Base-by-base conservation (phyloP, 2,797 vertebrate genomes). In the Coendou prehensilis region DNA sequence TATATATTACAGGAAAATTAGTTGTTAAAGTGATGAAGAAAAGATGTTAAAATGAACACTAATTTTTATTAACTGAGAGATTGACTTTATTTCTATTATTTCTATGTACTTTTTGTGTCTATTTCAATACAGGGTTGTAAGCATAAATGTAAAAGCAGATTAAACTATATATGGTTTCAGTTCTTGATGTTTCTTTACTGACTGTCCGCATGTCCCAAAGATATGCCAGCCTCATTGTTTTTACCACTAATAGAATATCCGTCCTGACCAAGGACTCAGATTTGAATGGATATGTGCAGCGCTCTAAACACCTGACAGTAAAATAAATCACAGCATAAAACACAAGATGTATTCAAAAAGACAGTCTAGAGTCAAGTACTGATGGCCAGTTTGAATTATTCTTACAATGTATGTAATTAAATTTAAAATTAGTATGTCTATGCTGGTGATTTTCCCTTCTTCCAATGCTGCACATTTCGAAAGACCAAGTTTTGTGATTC, bases 201-300 rank as follows among this genome's bases (percentile, higher is more conserved):
- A 80, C 3, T 71, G 5, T 83, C 3, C 13, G 15, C 9, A 11
- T 45, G 28, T 92, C 47, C 17, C 69, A 86, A 76, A 76, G 15
- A 33, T 47, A 10, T 9, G 82, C 15, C 41, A 47, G 2, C 11
- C 3, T 92, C 33, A 33, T 11, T 76, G 52, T 22, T 85, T 81
- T 57, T 80, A 41, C 84, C 73, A 91, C 50, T 37, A 54, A 71
- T 89, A 79, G 88, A 63, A 8, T 63, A 75, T 59, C 14, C 2
- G 4, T 3, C 67, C 93, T 92, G 15, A 22, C 33, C 52, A 54
- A 41, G 56, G 88, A 63, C 23, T 85, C 81, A 92, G 84, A 59
- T 93, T 98, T 98, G 96, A 95, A 96, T 98, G 97, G 98, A 96
- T 97, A 98, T 94, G 96, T 99, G 98, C 98, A 98, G 99, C 99